These are phyloP conservation scores for Zaprionus inermis DNA, from an alignment of 1,140 invertebrate species.

Conservation along the genomic window DNA sequence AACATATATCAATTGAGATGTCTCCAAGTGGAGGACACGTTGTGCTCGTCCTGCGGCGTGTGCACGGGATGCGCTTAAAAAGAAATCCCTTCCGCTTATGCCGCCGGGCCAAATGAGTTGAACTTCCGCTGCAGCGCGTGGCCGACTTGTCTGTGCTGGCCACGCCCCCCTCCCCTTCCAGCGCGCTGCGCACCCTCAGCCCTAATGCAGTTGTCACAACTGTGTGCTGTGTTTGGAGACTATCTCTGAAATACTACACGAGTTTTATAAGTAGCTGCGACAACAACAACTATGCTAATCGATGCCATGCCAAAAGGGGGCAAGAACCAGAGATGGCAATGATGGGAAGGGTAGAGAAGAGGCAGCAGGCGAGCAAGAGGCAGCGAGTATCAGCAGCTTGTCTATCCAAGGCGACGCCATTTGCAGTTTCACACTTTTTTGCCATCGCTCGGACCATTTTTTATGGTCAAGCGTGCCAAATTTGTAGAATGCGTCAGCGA, in stretches of 20 bases:
- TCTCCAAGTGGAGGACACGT: not conserved
- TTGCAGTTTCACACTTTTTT: constrained; percentile 80
- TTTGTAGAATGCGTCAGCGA: constrained; percentile 80
- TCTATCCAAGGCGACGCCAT: constrained; percentile 78
- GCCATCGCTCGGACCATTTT: constrained; percentile 68
- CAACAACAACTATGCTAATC: constrained; percentile 79
- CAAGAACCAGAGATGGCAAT: constrained; percentile 57
- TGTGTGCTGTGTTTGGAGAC: not conserved
- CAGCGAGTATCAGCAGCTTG: constrained; percentile 19
- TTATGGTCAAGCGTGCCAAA: constrained; percentile 80
- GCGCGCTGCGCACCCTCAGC: not conserved
- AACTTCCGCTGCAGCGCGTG: constrained; percentile 76
- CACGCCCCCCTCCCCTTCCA: constrained; percentile 2
- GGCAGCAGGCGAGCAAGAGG: not conserved
- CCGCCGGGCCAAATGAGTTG: constrained; percentile 73
- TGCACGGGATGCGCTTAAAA: constrained; percentile 78
- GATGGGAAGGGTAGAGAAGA: not conserved
- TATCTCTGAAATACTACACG: constrained; percentile 4
- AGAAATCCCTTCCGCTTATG: constrained; percentile 74
- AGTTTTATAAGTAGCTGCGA: constrained; percentile 20
- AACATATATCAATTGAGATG: constrained; percentile 71
- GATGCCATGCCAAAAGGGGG: constrained; percentile 67
- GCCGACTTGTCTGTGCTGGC: constrained; percentile 48
- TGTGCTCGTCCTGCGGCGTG: constrained; percentile 62
- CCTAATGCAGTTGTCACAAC: constrained; percentile 69